Evolutionary conservation across 2,888 invertebrate species (phyloP).

Genomic region (Trachelus stipa): DNA sequence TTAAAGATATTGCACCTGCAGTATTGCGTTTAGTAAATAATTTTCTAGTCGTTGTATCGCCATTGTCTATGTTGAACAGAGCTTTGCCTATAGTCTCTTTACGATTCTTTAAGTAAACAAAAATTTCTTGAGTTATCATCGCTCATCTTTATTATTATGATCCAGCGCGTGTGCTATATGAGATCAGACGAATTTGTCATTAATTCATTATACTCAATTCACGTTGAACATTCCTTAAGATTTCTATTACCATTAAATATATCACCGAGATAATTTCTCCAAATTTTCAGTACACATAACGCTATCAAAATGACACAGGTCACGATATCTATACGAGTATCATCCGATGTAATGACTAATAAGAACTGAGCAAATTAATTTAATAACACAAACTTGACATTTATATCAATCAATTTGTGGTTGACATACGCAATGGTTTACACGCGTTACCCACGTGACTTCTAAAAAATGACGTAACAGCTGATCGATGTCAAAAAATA

Average conservation of each 20-base stretch:
- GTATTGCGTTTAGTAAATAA: not conserved
- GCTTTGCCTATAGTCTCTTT: not conserved
- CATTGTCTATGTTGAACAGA: not conserved
- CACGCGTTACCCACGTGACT: not conserved
- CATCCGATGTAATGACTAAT: not conserved
- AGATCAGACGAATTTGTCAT: not conserved
- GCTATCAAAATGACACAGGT: not conserved
- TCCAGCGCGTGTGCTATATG: not conserved
- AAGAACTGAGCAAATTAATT: not conserved
- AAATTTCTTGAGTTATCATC: not conserved
- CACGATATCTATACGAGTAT: not conserved
- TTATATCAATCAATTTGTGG: not conserved
- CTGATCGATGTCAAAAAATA: not conserved
- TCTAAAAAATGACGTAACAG: not conserved
- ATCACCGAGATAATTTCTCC: not conserved
- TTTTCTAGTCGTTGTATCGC: not conserved
- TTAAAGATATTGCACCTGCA: no score
- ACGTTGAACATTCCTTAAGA: not conserved
- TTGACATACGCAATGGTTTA: not conserved
- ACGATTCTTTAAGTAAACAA: not conserved
- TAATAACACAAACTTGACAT: not conserved
- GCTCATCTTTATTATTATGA: not conserved
- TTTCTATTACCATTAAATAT: not conserved
- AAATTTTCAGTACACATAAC: not conserved
- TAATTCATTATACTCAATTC: not conserved